phyloP scores from a whole-genome alignment of 2,888 invertebrate species.

The Pelosia muscerda region DNA sequence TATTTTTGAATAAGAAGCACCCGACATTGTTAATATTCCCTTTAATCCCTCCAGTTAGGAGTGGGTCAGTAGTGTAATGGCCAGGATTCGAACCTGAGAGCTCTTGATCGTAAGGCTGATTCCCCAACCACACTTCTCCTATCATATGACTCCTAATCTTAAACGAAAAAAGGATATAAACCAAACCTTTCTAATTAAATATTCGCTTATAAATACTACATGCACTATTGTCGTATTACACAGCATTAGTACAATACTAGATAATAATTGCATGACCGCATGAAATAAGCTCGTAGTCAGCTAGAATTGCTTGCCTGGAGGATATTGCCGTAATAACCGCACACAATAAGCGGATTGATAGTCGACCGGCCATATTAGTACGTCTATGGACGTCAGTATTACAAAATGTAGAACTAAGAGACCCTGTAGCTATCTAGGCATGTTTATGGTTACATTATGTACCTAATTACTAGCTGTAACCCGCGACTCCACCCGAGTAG shows the following conservation, averaged over 20 bases:
- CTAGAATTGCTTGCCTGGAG: constrained; percentile 23
- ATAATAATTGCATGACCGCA: constrained; percentile 14
- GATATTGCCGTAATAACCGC: constrained; percentile 27
- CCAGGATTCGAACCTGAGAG: too few relatives aligned
- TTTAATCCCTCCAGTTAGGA: too few relatives aligned
- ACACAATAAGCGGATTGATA: constrained; percentile 30
- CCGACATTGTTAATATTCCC: too few relatives aligned
- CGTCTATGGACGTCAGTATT: constrained; percentile 12
- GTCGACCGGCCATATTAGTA: constrained; percentile 19
- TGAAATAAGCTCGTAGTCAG: constrained; percentile 21
- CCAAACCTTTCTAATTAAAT: background rate
- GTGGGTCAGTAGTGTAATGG: too few relatives aligned
- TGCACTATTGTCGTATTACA: too few relatives aligned
- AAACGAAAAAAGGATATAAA: background rate
- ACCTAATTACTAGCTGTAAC: too few relatives aligned
- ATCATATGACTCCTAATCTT: background rate
- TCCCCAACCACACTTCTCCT: too few relatives aligned
- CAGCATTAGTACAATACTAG: constrained; percentile 5
- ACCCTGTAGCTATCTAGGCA: background rate
- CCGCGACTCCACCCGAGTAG: too few relatives aligned
- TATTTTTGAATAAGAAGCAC: too few relatives aligned
- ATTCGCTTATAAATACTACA: constrained; percentile 10
- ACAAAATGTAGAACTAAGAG: constrained; percentile 3
- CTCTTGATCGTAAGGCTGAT: too few relatives aligned
- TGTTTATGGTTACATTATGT: background rate